These are phyloP conservation scores for Eupithecia dodoneata DNA, from an alignment of 2,888 invertebrate genomes.

Conservation along the genomic window DNA sequence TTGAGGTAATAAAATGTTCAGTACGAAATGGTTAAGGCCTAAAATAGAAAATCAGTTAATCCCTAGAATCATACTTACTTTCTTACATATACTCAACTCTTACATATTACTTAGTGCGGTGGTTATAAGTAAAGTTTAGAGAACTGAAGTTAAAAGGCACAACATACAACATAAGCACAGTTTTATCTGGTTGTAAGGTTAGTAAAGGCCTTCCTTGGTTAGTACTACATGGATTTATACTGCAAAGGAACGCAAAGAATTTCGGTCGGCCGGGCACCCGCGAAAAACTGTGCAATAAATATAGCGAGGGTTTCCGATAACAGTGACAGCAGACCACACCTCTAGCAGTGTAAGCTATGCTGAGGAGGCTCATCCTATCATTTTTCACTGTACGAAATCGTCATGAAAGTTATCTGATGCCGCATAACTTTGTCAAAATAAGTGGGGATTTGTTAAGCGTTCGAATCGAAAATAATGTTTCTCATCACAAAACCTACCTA, in stretches of 20 bases:
- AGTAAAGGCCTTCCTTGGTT: not conserved
- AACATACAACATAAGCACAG: not conserved
- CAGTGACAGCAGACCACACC: constrained; percentile 18
- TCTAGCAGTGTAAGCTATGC: constrained; percentile 1
- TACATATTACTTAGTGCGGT: too few relatives aligned
- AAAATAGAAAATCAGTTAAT: not conserved
- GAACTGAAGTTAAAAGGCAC: not conserved
- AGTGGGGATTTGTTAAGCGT: not conserved
- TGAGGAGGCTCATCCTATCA: not conserved
- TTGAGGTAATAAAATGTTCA: not conserved
- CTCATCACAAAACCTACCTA: not conserved
- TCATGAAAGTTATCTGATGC: not conserved
- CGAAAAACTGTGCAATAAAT: constrained; percentile 53
- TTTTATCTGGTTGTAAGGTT: not conserved
- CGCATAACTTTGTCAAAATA: not conserved
- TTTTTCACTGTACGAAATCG: not conserved
- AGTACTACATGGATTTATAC: constrained; percentile 55
- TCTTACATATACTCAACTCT: too few relatives aligned
- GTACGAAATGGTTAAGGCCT: not conserved
- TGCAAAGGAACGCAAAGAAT: constrained; percentile 54
- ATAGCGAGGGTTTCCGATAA: constrained; percentile 19
- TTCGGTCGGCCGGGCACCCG: constrained; percentile 51
- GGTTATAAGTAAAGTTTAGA: not conserved
- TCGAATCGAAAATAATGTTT: too few relatives aligned
- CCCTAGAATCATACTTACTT: not conserved